phyloP scores from a whole-genome alignment of 2,797 vertebrate species.

The Tolypeutes matacus region DNA sequence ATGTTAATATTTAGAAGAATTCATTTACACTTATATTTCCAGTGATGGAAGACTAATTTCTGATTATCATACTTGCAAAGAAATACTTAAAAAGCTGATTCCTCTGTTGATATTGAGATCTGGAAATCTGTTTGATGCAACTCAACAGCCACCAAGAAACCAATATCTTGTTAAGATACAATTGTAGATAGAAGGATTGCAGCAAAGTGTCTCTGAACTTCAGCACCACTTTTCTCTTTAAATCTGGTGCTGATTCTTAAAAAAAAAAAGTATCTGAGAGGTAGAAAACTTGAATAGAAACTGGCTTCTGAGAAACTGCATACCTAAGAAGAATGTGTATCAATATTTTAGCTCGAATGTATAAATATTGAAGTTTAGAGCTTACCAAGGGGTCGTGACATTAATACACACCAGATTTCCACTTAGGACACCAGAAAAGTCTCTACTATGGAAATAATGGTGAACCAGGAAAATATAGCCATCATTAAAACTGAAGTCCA shows the following conservation, averaged over 20 bases:
- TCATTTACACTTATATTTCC: background rate
- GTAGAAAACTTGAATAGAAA: background rate
- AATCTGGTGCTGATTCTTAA: background rate
- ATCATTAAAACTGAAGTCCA: background rate
- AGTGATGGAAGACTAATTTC: background rate
- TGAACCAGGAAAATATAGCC: background rate
- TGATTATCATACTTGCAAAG: background rate
- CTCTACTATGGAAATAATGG: background rate
- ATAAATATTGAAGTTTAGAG: background rate
- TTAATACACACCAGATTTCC: too few species aligned
- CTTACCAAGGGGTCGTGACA: background rate
- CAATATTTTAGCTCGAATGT: background rate
- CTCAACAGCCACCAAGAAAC: background rate
- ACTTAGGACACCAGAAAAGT: background rate
- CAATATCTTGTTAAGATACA: constrained; percentile 10
- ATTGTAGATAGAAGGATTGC: background rate
- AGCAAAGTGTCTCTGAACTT: background rate
- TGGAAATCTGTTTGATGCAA: background rate
- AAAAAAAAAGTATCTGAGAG: background rate
- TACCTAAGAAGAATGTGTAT: background rate
- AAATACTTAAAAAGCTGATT: background rate
- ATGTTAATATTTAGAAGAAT: background rate
- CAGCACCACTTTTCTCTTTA: background rate
- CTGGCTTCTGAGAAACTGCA: background rate
- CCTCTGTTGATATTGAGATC: background rate